A percentile compares a stretch with the other conserved stretches of the same genome.
Conservation (phyloP, 1,140 invertebrate species). For the Drosophila trapezifrons region DNA sequence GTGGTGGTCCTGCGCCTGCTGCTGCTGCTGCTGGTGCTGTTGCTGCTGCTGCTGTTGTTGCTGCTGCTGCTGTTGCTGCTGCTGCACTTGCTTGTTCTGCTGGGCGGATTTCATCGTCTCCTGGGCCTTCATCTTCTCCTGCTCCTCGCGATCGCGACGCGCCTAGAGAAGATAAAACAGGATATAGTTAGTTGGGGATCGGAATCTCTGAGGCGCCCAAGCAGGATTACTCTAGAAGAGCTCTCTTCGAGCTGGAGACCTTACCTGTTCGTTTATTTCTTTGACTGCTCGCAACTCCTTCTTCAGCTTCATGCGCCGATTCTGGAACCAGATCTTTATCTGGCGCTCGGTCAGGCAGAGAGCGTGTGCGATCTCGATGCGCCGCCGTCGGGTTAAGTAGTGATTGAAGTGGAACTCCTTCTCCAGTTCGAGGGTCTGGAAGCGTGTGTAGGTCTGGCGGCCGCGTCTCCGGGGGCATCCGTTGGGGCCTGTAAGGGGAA, state of each 20-base stretch:
- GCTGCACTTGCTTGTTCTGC: slow-evolving; percentile 87
- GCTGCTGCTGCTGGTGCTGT: slow-evolving; percentile 87
- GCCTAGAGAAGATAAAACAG: slow-evolving; percentile 76
- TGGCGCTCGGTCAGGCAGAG: slow-evolving; percentile 97
- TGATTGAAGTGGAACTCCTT: slow-evolving; percentile 99
- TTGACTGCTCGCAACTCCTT: slow-evolving; percentile 96
- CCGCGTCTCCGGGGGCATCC: slow-evolving; percentile 96
- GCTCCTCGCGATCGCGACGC: slow-evolving; percentile 94
- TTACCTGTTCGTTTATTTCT: slow-evolving; percentile 95
- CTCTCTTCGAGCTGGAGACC: not conserved
- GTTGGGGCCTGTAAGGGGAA: slow-evolving; percentile 93
- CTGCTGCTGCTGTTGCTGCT: slow-evolving; percentile 86
- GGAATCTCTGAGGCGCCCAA: not conserved
- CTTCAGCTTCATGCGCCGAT: slow-evolving; percentile 98
- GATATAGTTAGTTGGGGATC: not conserved
- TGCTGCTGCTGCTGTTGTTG: slow-evolving; percentile 86
- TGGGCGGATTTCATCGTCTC: slow-evolving; percentile 93
- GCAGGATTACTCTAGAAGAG: not conserved
- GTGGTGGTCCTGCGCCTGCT: slow-evolving; percentile 85
- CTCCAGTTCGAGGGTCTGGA: slow-evolving; percentile 97
- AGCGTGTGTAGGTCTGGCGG: slow-evolving; percentile 97
- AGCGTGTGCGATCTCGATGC: slow-evolving; percentile 98
- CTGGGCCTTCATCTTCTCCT: slow-evolving; percentile 95
- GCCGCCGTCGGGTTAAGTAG: slow-evolving; percentile 96
- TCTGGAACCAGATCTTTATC: slow-evolving; percentile 99